Percentiles rank a stretch among this genome's conserved stretches.
Conservation (phyloP, 2,888 invertebrate genomes). For the Labia minor region DNA sequence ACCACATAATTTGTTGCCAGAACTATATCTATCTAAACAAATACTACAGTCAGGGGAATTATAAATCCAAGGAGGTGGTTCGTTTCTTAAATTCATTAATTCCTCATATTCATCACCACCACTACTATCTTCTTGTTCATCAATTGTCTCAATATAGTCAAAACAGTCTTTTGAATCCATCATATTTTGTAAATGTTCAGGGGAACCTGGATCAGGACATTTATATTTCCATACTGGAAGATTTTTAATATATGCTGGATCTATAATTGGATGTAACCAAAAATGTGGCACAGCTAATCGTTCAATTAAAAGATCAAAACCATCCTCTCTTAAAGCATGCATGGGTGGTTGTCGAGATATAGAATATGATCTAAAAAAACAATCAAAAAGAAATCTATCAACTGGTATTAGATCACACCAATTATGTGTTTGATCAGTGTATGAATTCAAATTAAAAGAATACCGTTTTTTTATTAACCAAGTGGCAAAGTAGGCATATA, state of each 20-base stretch:
- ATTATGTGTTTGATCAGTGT: conserved; percentile 25
- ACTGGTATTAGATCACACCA: conserved; percentile 37
- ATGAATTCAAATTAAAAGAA: conserved; percentile 17
- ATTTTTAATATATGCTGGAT: conserved; percentile 38
- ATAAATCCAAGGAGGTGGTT: conserved; percentile 32
- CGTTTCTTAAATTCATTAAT: conserved; percentile 19
- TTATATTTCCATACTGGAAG: conserved; percentile 38
- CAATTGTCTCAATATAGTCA: conserved; percentile 21
- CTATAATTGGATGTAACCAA: conserved; percentile 37
- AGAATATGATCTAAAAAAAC: neutral
- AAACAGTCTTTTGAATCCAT: conserved; percentile 24
- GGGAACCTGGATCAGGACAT: conserved; percentile 27
- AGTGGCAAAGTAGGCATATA: conserved; percentile 27
- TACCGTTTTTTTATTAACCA: conserved; percentile 23
- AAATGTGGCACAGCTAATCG: conserved; percentile 37
- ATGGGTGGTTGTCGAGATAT: neutral
- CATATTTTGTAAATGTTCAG: conserved; percentile 22
- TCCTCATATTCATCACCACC: conserved; percentile 23
- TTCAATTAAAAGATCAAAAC: conserved; percentile 35
- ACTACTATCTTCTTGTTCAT: neutral
- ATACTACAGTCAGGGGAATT: conserved; percentile 39
- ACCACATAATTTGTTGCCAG: conserved; percentile 36
- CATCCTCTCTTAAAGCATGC: conserved; percentile 30
- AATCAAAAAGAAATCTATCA: conserved; percentile 25
- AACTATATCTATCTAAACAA: conserved; percentile 39